Evolutionary conservation across 2,888 invertebrate genomes (phyloP).

Genomic region (Andrena hattorfiana): DNA sequence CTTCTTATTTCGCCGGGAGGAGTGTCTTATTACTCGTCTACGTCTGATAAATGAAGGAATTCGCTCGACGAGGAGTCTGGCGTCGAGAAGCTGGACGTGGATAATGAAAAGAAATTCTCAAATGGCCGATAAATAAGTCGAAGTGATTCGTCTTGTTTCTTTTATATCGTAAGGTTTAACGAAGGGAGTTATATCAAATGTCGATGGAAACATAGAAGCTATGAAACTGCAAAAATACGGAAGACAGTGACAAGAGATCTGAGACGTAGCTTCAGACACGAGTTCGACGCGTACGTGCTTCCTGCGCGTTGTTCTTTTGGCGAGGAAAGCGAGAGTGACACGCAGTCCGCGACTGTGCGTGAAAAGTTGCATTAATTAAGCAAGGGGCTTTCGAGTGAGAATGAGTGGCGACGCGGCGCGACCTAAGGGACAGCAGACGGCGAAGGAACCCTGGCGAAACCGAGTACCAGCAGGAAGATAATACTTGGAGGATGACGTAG

Average conservation of each 20-base stretch:
- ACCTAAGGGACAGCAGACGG: constrained; percentile 21
- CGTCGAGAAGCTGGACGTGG: background rate
- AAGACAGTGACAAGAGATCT: background rate
- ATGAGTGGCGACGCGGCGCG: constrained; percentile 24
- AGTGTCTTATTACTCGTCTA: background rate
- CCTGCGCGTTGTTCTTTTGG: constrained; percentile 60
- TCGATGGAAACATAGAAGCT: background rate
- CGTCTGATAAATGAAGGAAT: constrained; percentile 23
- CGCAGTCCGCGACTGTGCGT: constrained; percentile 60
- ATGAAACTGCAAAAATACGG: background rate
- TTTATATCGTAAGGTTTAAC: background rate
- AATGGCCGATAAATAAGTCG: background rate
- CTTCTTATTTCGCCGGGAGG: constrained; percentile 14
- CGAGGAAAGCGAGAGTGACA: constrained; percentile 59
- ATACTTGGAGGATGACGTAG: constrained; percentile 40
- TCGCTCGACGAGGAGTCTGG: background rate
- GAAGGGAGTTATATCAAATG: too few relatives aligned
- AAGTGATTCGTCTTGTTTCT: background rate
- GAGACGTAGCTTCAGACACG: constrained; percentile 4
- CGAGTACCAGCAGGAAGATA: constrained; percentile 29
- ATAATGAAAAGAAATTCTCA: constrained; percentile 22
- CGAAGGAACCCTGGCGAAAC: background rate
- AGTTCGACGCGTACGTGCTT: constrained; percentile 41
- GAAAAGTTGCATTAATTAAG: constrained; percentile 80
- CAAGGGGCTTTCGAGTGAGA: constrained; percentile 52